phyloP scores from a whole-genome alignment of 2,888 invertebrate species.

The Brachyopa scutellaris region DNA sequence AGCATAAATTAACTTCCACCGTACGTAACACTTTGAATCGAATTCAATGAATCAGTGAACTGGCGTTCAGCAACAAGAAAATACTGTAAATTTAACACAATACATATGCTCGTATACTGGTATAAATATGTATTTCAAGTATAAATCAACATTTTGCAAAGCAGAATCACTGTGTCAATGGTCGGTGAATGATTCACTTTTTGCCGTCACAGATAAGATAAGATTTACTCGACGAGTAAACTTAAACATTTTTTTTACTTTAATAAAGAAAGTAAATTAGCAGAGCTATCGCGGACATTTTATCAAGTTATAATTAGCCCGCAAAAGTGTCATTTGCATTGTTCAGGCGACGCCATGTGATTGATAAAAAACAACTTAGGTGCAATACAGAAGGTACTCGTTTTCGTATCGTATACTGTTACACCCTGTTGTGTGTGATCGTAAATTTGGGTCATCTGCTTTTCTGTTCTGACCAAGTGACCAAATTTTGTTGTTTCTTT shows the following conservation, averaged over 20 bases:
- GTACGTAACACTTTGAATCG: background rate
- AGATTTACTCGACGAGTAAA: background rate
- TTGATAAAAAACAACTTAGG: background rate
- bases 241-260: background rate
- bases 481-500: constrained; percentile 3
- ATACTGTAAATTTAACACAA: background rate
- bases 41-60: constrained; percentile 15
- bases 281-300: too few relatives aligned
- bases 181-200: constrained; percentile 8
- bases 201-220: constrained; percentile 27
- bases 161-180: background rate
- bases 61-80: background rate
- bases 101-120: too few relatives aligned
- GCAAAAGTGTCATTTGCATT: constrained; percentile 5
- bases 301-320: constrained; percentile 14
- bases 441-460: background rate
- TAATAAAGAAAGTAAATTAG: constrained; percentile 3
- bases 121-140: background rate
- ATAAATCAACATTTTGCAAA: constrained; percentile 1
- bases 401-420: background rate
- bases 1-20: background rate
- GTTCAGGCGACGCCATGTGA: constrained; percentile 2
- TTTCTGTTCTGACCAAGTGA: background rate
- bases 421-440: background rate
- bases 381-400: background rate